phyloP scores from a whole-genome alignment of 2,113 vertebrate species.

The Sapajus apella region DNA sequence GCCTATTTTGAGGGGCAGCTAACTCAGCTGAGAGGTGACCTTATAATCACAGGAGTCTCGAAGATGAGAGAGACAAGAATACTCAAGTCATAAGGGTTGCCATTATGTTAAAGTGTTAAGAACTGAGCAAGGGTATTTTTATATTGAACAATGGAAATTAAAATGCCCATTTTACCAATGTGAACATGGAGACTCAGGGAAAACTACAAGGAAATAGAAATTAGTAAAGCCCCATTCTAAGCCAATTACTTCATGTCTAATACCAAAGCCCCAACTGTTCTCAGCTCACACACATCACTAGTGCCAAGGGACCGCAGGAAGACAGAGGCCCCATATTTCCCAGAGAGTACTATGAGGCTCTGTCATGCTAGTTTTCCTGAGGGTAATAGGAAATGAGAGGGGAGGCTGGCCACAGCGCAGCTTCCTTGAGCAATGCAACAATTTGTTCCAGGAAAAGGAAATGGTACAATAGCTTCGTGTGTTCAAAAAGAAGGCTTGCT shows the following conservation, averaged over 20 bases:
- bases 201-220: background rate
- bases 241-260: background rate
- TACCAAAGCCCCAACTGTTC: background rate
- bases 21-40: background rate
- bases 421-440: background rate
- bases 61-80: background rate
- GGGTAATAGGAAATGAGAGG: background rate
- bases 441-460: constrained; percentile 30
- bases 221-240: background rate
- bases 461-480: background rate
- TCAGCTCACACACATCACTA: background rate
- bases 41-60: background rate
- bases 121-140: background rate
- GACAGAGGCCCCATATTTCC: background rate
- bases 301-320: background rate
- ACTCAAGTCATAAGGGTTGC: background rate
- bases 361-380: background rate
- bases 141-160: constrained; percentile 6
- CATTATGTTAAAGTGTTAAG: background rate
- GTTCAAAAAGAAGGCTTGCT: background rate
- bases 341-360: background rate
- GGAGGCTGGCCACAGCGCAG: background rate
- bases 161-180: background rate
- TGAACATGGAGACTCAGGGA: background rate
- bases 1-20: background rate